phyloP scores from a whole-genome alignment of 2,113 vertebrate genomes.

The Lepisosteus osseus region DNA sequence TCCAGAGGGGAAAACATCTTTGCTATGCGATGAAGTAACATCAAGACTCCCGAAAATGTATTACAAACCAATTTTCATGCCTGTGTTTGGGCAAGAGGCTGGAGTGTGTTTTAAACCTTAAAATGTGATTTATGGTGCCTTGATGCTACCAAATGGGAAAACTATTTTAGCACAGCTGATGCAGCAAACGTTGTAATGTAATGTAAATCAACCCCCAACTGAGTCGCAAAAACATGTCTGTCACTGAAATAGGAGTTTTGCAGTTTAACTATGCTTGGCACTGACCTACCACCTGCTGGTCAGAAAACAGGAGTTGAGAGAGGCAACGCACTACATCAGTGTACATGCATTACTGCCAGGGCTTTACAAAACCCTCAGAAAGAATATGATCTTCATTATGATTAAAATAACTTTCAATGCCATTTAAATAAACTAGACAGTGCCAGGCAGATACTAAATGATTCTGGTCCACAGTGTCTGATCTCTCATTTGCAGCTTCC shows the following conservation, averaged over 20 bases:
- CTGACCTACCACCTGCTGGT: no score
- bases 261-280: no score
- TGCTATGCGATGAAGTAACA: conserved; percentile 45
- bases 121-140: conserved; percentile 50
- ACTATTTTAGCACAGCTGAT: neutral
- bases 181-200: neutral
- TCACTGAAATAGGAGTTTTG: neutral
- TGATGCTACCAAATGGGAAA: conserved; percentile 8
- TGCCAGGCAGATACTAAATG: no score
- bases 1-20: conserved; percentile 32
- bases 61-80: conserved; percentile 49
- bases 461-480: no score
- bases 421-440: no score
- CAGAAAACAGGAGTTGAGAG: no score
- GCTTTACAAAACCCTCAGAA: no score
- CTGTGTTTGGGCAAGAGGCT: conserved; percentile 53
- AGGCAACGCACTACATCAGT: no score
- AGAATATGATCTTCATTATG: no score
- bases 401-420: no score
- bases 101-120: conserved; percentile 40
- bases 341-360: no score
- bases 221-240: neutral
- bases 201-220: neutral
- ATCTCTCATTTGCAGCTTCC: no score
- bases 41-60: neutral